These are phyloP conservation scores for Galeopterus variegatus DNA, from an alignment of 2,113 vertebrate species.

Conservation along the genomic window DNA sequence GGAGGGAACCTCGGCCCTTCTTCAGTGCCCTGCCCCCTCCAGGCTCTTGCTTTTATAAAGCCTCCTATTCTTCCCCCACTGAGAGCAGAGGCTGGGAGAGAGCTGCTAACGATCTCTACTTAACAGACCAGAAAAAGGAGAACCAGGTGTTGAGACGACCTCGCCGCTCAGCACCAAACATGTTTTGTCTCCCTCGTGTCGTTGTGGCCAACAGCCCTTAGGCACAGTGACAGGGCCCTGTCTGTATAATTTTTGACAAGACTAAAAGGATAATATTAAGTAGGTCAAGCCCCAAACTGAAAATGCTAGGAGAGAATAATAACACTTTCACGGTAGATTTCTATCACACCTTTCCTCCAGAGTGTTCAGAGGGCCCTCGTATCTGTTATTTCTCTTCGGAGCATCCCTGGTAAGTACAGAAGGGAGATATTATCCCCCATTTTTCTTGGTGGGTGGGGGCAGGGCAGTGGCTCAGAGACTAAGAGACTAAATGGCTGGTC, in stretches of 20 bases:
- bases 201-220: not conserved
- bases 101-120: not conserved
- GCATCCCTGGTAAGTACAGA: rapidly evolving
- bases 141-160: not conserved
- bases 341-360: not conserved
- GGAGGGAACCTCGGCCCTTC: rapidly evolving
- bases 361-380: rapidly evolving
- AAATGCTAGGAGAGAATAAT: not conserved
- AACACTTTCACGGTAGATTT: rapidly evolving
- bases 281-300: not conserved
- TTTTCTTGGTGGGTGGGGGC: not conserved
- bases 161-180: rapidly evolving
- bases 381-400: rapidly evolving
- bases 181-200: not conserved
- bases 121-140: not conserved
- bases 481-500: not conserved
- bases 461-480: not conserved
- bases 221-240: not conserved
- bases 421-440: not conserved
- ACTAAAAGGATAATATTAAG: not conserved
- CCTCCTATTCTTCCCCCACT: rapidly evolving
- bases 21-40: not conserved
- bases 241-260: not conserved
- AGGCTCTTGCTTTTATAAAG: not conserved
- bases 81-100: not conserved